Percentiles rank a stretch among this genome's conserved stretches.
phyloP scores from a whole-genome alignment of 2,113 vertebrate species.

The Trinectes maculatus region DNA sequence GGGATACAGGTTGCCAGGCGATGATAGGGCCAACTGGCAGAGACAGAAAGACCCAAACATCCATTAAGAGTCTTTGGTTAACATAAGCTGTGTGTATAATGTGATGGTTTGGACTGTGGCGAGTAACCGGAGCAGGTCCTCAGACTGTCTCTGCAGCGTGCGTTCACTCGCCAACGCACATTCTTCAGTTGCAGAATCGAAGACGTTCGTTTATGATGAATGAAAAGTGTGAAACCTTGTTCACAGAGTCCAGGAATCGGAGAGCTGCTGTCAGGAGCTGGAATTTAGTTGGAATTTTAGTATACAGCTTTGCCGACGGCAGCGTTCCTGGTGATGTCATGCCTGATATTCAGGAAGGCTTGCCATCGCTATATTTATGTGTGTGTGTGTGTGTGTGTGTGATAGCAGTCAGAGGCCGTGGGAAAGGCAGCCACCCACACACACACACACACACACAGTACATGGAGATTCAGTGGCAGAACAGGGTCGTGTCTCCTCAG shows the following conservation, averaged over 20 bases:
- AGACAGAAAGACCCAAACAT: no score
- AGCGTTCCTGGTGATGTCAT: constrained; percentile 62
- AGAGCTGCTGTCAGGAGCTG: constrained; percentile 36
- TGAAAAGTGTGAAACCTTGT: constrained; percentile 28
- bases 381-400: constrained; percentile 12
- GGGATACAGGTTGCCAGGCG: no score
- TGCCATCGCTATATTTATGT: no score
- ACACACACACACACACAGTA: constrained; percentile 18
- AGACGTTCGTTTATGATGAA: constrained; percentile 38
- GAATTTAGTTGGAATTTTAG: no score
- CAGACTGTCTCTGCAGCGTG: no score
- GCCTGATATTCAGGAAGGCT: constrained; percentile 54
- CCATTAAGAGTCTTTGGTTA: no score
- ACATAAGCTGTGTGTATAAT: no score
- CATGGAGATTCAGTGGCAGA: constrained; percentile 21
- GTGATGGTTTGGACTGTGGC: no score
- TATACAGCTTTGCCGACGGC: constrained; percentile 19
- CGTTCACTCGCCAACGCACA: no score
- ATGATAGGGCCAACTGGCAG: no score
- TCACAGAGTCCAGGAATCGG: constrained; percentile 26
- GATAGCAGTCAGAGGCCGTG: constrained; percentile 59
- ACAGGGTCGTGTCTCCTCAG: constrained; percentile 52
- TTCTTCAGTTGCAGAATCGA: no score
- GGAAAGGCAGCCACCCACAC: constrained; percentile 69
- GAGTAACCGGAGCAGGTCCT: no score